phyloP scores from a whole-genome alignment of 53 echinoderm and acorn worm genomes.

The Mesocentrotus franciscanus region DNA sequence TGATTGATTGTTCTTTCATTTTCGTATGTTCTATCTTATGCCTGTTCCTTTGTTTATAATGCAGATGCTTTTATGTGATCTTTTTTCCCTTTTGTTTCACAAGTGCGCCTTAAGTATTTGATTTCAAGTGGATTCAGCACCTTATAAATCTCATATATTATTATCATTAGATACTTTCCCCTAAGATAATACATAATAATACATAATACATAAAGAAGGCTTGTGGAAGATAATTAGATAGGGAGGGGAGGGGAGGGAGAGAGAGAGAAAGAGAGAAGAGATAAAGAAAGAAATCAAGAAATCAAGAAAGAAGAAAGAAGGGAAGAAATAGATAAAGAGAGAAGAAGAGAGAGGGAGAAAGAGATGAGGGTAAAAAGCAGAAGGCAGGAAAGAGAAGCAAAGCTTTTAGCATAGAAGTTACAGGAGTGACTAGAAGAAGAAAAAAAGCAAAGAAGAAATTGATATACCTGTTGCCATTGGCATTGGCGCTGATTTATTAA shows the following conservation, averaged over 20 bases:
- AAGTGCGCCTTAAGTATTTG: no score
- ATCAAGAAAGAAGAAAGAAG: neutral
- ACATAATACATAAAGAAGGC: neutral
- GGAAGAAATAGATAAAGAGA: neutral
- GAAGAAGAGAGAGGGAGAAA: neutral
- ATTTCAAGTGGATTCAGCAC: no score
- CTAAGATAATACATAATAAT: no score
- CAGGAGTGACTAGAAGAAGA: neutral
- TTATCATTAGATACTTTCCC: no score
- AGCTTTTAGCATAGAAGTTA: neutral
- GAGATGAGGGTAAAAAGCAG: neutral
- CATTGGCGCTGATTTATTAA: slow-evolving; percentile 14
- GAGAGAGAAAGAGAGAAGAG: neutral
- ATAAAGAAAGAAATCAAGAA: neutral
- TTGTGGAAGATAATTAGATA: neutral
- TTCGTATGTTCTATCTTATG: no score
- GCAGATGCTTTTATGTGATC: no score
- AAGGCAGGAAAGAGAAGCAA: no score
- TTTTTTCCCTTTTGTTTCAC: no score
- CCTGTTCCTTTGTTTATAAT: no score
- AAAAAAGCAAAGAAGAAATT: neutral
- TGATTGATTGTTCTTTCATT: no score
- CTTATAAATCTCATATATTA: no score
- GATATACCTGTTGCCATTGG: slow-evolving; percentile 14
- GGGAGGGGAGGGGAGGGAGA: neutral